These are phyloP conservation scores for Notarius quadriscutis DNA, from an alignment of 2,113 vertebrate species.

Conservation along the genomic window DNA sequence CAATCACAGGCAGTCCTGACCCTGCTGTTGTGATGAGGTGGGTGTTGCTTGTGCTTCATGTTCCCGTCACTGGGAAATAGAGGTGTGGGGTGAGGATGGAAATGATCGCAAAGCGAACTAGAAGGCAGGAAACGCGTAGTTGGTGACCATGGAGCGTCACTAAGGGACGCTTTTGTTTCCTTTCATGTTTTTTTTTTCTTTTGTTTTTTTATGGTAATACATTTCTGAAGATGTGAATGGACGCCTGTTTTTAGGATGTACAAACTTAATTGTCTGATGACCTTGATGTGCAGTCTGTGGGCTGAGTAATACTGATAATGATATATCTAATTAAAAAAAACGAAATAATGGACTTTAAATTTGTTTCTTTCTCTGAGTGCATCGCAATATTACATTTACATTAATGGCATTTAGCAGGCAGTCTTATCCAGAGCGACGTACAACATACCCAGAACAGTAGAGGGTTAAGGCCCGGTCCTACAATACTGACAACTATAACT, in stretches of 20 bases:
- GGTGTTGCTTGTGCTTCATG: constrained; percentile 11
- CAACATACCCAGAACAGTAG: too few species aligned
- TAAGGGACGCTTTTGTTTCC: constrained; percentile 31
- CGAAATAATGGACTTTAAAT: constrained; percentile 9
- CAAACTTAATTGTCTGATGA: constrained; percentile 57
- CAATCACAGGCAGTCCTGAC: neutral
- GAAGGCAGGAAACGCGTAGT: neutral
- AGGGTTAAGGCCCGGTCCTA: too few species aligned
- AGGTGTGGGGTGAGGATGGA: neutral
- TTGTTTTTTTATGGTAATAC: constrained; percentile 33
- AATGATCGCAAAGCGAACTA: neutral
- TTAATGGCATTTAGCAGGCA: too few species aligned
- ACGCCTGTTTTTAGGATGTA: constrained; percentile 56
- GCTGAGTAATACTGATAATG: constrained; percentile 56
- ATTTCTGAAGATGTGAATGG: constrained; percentile 55
- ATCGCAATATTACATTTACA: neutral
- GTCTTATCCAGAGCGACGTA: too few species aligned
- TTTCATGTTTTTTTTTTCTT: constrained; percentile 44
- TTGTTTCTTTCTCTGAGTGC: neutral
- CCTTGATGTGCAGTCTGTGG: constrained; percentile 63
- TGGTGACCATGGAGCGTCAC: neutral
- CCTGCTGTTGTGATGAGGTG: neutral
- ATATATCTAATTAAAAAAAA: constrained; percentile 48
- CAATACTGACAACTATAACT: too few species aligned
- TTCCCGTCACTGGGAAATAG: constrained; percentile 12